Evolutionary conservation across 64 coral and sea anemone species (phyloP).

Genomic region (Anthopleura sola): DNA sequence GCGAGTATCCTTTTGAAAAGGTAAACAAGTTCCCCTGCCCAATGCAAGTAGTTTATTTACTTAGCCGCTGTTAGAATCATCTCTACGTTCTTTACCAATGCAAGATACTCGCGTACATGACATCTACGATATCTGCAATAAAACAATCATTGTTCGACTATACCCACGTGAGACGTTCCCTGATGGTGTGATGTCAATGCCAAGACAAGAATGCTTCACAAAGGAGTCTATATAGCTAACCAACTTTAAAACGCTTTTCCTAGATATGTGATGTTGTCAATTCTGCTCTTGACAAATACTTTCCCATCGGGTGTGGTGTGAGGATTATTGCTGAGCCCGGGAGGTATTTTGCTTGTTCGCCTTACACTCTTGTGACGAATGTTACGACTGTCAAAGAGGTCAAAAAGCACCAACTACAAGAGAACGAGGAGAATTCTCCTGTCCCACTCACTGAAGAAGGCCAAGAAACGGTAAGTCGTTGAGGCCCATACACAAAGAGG

Average conservation of each 20-base stretch:
- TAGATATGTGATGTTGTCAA: not conserved
- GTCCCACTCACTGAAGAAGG: not conserved
- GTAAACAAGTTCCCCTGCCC: not conserved
- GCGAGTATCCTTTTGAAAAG: not conserved
- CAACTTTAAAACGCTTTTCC: not conserved
- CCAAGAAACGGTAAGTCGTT: not conserved
- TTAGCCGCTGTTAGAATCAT: too few species aligned
- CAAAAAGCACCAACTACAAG: not conserved
- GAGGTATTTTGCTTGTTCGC: not conserved
- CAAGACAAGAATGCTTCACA: too few species aligned
- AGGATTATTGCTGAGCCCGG: constrained; percentile 11
- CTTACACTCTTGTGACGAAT: not conserved
- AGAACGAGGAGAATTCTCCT: not conserved
- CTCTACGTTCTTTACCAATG: too few species aligned
- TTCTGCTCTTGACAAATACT: not conserved
- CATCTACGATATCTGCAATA: too few species aligned
- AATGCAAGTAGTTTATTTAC: too few species aligned
- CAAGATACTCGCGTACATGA: too few species aligned
- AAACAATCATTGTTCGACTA: too few species aligned
- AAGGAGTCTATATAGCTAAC: too few species aligned
- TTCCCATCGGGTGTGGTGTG: not conserved
- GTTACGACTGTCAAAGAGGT: not conserved
- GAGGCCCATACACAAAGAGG: too few species aligned
- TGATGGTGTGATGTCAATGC: too few species aligned
- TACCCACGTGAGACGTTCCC: too few species aligned